Base-by-base conservation (phyloP, 2,113 vertebrate genomes). In the Muscicapa adusta region DNA sequence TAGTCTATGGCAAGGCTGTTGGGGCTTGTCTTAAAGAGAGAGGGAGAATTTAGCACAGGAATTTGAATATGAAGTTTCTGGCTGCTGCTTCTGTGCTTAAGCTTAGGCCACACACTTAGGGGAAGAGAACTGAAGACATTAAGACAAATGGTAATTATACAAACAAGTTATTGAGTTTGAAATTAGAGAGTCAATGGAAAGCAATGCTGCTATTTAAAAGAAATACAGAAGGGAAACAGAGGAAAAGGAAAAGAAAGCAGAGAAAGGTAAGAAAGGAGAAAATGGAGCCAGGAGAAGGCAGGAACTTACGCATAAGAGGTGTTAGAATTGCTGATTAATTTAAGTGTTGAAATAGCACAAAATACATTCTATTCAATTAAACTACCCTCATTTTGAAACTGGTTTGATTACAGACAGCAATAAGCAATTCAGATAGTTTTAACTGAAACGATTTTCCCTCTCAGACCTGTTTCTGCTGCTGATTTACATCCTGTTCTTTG, bases 401-500 rank as follows among this genome's bases (percentile, higher is more conserved):
- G 40, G 34, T 67, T 88, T 83, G 42, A 88, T 91, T 79, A 73
- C 28, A 91, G 62, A 31, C 34, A 85, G 58, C 47, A 80, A 53
- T 42, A 83, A 93, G 47, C 25, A 85, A 89, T 58, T 83, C 34
- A 48, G 29, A 58, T 40, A 61, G 61, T 78, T 85, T 65, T 50
- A 91, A 63, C 24, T 28, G 11, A 85, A 92, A 93, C 19, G 5
- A 20, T 29, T 83, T 89, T 88, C 88, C 82, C 78, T 72, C 89
- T 91, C 95, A 88, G 81, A 87, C 79, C 73, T 89, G 62, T 87
- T 92, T 58, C 85, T 76, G 53, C 23, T 53, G n/a, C 57, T 91
- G 62, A 74, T 93, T 95, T 93, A 50, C 79, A 93, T 57, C 18
- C 16, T 77, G 57, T 16, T 82, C 43, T 68, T 24, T 14, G 36